These are phyloP conservation scores for Pseudococcus jackbeardsleyi DNA, from an alignment of 2,888 invertebrate genomes.

Conservation along the genomic window DNA sequence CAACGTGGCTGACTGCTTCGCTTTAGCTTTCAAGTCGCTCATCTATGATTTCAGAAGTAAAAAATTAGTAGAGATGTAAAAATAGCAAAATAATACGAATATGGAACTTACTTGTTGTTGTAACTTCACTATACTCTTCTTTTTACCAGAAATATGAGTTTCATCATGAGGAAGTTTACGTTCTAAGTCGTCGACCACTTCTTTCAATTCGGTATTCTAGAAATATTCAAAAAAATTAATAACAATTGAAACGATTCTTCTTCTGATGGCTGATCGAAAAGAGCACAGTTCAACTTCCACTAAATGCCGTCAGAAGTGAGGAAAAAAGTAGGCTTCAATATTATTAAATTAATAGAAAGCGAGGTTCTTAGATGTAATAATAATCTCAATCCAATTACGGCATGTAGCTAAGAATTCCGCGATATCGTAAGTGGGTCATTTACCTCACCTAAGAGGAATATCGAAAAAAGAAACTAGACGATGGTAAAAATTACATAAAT, in stretches of 20 bases:
- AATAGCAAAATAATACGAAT: not conserved
- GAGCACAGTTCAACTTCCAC: too few relatives aligned
- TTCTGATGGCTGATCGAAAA: too few relatives aligned
- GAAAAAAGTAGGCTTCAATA: not conserved
- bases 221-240: conserved; percentile 66
- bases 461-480: not conserved
- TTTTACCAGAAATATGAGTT: conserved; percentile 55
- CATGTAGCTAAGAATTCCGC: not conserved
- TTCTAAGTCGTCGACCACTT: conserved; percentile 72
- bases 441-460: not conserved
- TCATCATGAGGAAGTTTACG: conserved; percentile 68
- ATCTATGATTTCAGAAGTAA: conserved; percentile 71
- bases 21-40: conserved; percentile 72
- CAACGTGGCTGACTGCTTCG: conserved; percentile 72
- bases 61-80: not conserved
- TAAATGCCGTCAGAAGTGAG: not conserved
- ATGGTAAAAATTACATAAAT: not conserved
- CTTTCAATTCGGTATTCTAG: conserved; percentile 75
- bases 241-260: not conserved
- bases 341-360: not conserved
- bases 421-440: not conserved
- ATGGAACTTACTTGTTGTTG: conserved; percentile 69
- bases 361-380: not conserved
- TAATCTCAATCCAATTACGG: conserved; percentile 22
- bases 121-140: conserved; percentile 69